These are phyloP conservation scores for Drosophila tanythrix DNA, from an alignment of 2,888 invertebrate species.

Conservation along the genomic window DNA sequence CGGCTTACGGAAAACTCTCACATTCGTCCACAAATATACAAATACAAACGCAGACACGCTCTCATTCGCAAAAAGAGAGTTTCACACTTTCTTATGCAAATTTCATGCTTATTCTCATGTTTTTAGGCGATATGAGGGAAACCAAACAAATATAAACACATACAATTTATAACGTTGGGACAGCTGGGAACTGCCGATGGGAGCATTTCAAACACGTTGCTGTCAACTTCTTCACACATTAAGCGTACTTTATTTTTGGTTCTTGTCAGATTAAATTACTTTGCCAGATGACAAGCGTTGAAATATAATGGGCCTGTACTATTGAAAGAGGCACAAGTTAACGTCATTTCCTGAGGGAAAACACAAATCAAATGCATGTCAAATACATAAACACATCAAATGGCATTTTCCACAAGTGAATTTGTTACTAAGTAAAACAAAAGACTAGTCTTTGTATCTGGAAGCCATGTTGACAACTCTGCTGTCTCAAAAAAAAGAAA, in stretches of 20 bases:
- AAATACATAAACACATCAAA: conserved; percentile 54
- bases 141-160: conserved; percentile 36
- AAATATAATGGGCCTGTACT: conserved; percentile 35
- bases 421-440: conserved; percentile 3
- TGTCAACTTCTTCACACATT: conserved; percentile 76
- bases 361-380: conserved; percentile 63
- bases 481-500: neutral
- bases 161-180: conserved; percentile 32
- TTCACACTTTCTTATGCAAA: conserved; percentile 79
- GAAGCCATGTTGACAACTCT: neutral
- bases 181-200: conserved; percentile 45
- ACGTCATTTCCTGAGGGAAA: conserved; percentile 38
- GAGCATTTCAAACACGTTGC: conserved; percentile 47
- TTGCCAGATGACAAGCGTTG: conserved; percentile 58
- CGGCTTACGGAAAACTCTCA: conserved; percentile 49
- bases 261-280: conserved; percentile 79
- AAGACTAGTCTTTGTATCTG: neutral
- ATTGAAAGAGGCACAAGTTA: conserved; percentile 48
- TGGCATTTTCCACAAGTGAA: conserved; percentile 13
- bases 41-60: neutral
- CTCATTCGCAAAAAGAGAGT: conserved; percentile 26
- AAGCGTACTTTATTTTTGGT: conserved; percentile 68
- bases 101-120: conserved; percentile 57
- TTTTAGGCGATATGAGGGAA: conserved; percentile 42
- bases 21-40: conserved; percentile 13